Evolutionary conservation across 2,113 vertebrate species (phyloP), one percentile per base, ranked within the genome.

Genomic region (Paedocypris sp.): DNA sequence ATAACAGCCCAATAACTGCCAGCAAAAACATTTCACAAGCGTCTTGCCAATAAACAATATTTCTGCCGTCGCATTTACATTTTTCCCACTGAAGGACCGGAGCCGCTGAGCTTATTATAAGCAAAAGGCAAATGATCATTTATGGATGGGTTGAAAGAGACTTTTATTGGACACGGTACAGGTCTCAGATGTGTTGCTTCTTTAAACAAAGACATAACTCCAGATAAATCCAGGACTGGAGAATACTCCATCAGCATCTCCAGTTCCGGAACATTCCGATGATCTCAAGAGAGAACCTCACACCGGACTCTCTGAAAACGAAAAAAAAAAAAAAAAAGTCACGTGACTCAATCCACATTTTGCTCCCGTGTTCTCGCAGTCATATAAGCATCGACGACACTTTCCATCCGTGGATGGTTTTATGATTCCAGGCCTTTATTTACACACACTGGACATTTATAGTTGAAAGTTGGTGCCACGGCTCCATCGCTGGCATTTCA

Each of bases 281-380:
- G n/a, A 16, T 26, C 20, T 35, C n/a, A 33, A 47, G 15, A 39
- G 32, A 39, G 29, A n/a, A n/a, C n/a, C n/a, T n/a, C n/a, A n/a
- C n/a, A n/a, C n/a, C n/a, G n/a, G n/a, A n/a, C n/a, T n/a, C n/a
- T n/a, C n/a, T n/a, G n/a, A n/a, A n/a, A n/a, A n/a, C n/a, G n/a
- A n/a, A n/a, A n/a, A n/a, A n/a, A n/a, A n/a, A n/a, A n/a, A n/a
- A n/a, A n/a, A n/a, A n/a, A n/a, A n/a, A n/a, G n/a, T n/a, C n/a
- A n/a, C n/a, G n/a, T 82, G 81, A 81, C 78, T 82, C 80, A 79
- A 75, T 79, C 84, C 79, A 80, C 82, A 81, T 83, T 83, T 84
- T 81, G 78, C 60, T 59, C 60, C 29, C 28, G 67, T 66, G 78
- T 80, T 84, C 77, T 80, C 73, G 70, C 69, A 71, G 69, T 80